Base-by-base conservation (phyloP, 2,888 invertebrate species). In the Crioceris asparagi region DNA sequence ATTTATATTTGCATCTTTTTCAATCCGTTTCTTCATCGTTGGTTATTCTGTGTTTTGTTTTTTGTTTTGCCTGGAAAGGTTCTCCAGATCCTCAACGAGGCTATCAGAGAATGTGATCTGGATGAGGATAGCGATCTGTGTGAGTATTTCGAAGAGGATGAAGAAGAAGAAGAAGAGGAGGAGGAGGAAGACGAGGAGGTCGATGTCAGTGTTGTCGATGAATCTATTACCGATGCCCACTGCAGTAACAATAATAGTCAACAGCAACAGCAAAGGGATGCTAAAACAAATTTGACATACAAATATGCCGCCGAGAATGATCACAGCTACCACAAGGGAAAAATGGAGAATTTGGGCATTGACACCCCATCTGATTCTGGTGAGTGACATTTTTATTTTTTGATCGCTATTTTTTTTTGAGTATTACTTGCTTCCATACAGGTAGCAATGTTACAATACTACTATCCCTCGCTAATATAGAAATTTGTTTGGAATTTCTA, bases 311-410 rank as follows among this genome's bases (percentile, higher is more conserved):
- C 55, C 14, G 58, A 52, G 34, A 58, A 62, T 48, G 85, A 72
- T 69, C 85, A 71, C 69, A 82, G 75, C 66, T 85, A 86, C 48
- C 74, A 79, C 47, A 75, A 77, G 47, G 72, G 75, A 53, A 70
- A 69, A 49, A 72, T 42, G 29, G 27, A 27, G 7, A 14, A 27
- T 8, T 74, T 83, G 35, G 85, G 84, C 50, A 75, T 86, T 17
- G 85, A 86, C 58, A 88, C 90, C 48, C 88, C 90, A 38, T 88
- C 90, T 27, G 90, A 90, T 74, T 88, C 90, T 46, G 87, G 90
- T 78, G 69, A 81, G 80, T 73, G 46, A 8, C 12, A 35, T 36
- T 36, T 29, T 30, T 4, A 17, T 31, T 3, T 3, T 16, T 29
- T 29, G n/a, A n/a, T n/a, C n/a, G n/a, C n/a, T n/a, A n/a, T n/a